These are phyloP conservation scores for Petrophora chlorosata DNA, from an alignment of 2,888 invertebrate species.

Conservation along the genomic window DNA sequence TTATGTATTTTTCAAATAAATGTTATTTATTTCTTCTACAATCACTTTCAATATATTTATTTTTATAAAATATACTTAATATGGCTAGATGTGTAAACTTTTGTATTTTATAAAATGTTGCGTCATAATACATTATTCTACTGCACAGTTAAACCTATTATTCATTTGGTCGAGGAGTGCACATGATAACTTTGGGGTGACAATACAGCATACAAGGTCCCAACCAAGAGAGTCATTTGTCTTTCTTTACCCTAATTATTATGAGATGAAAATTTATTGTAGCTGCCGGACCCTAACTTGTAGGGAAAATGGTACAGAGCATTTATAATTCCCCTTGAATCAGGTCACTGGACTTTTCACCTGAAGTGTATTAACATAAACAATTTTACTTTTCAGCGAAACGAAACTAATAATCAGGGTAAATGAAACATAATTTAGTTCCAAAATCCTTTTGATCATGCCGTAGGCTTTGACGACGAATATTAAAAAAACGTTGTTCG, in stretches of 20 bases:
- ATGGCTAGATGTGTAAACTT: no score
- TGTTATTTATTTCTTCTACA: no score
- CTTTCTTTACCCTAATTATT: constrained; percentile 74
- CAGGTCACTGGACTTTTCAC: constrained; percentile 17
- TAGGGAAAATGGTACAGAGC: constrained; percentile 37
- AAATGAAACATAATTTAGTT: not conserved
- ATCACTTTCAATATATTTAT: no score
- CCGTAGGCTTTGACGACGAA: no score
- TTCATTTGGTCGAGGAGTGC: constrained; percentile 18
- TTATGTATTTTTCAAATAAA: no score
- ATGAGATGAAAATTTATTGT: constrained; percentile 72
- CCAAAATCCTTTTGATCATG: not conserved
- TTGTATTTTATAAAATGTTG: no score
- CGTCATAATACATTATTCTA: no score
- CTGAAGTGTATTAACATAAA: not conserved
- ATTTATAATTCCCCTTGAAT: constrained; percentile 45
- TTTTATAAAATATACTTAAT: no score
- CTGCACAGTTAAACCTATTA: constrained; percentile 1
- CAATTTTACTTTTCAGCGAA: constrained; percentile 3
- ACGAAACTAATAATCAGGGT: not conserved
- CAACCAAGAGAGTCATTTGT: constrained; percentile 64
- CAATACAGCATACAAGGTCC: constrained; percentile 37
- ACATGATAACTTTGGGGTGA: constrained; percentile 35
- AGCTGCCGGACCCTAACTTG: constrained; percentile 52
- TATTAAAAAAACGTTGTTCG: no score